phyloP scores from a whole-genome alignment of 2,113 vertebrate genomes.

The Forbesichthys papilliferus region DNA sequence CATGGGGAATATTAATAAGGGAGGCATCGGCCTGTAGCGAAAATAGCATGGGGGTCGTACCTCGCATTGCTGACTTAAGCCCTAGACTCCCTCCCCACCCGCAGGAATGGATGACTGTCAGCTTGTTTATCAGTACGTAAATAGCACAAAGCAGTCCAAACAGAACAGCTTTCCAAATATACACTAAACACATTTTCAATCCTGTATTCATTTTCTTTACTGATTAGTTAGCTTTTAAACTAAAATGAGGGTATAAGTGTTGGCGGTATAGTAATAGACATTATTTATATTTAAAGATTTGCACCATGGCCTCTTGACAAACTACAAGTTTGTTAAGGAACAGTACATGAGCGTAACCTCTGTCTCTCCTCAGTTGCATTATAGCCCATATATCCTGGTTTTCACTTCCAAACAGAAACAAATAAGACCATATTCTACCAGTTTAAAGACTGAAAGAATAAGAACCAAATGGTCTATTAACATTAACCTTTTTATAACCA shows the following conservation, averaged over 20 bases:
- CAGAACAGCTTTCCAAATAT: neutral
- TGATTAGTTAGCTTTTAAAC: neutral
- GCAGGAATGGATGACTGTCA: neutral
- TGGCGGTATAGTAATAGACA: neutral
- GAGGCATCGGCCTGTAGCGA: neutral
- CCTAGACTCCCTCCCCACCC: neutral
- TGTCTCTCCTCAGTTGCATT: no score
- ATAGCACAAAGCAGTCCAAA: neutral
- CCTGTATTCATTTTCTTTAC: neutral
- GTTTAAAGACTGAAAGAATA: neutral
- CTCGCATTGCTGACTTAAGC: neutral
- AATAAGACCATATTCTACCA: neutral
- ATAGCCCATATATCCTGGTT: no score
- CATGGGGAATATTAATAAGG: neutral
- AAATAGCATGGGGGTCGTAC: neutral
- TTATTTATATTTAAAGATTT: neutral
- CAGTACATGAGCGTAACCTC: no score
- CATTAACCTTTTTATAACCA: constrained; percentile 34
- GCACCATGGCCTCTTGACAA: no score
- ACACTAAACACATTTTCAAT: no score
- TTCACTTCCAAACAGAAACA: neutral
- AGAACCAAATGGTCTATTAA: neutral
- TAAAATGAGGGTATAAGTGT: neutral
- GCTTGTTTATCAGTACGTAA: neutral
- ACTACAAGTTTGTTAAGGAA: no score